A percentile compares a stretch with the other conserved stretches of the same genome.
phyloP scores from a whole-genome alignment of 2,888 invertebrate species.

The Scaptomyza parva region DNA sequence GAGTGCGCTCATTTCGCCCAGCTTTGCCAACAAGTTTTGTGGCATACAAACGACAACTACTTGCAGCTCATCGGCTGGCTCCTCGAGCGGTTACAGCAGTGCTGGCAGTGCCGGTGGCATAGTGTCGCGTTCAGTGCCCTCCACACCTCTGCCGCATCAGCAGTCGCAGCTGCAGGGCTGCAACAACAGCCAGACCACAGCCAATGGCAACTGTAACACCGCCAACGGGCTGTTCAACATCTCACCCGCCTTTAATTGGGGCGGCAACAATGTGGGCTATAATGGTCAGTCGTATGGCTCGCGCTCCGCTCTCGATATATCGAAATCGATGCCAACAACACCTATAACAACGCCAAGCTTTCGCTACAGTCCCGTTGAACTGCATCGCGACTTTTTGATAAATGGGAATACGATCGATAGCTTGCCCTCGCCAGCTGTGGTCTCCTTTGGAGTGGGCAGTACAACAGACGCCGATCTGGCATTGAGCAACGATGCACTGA shows the following conservation, averaged over 20 bases:
- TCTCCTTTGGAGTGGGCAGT: constrained; percentile 42
- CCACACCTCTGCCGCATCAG: constrained; percentile 87
- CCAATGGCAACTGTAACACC: constrained; percentile 42
- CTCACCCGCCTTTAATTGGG: constrained; percentile 60
- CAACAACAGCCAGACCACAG: constrained; percentile 28
- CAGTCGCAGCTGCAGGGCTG: constrained; percentile 44
- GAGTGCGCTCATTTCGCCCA: constrained; percentile 79
- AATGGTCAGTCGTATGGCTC: constrained; percentile 47
- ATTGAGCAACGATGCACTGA: constrained; percentile 65
- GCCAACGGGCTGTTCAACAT: constrained; percentile 61
- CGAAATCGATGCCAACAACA: constrained; percentile 92
- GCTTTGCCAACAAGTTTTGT: constrained; percentile 76
- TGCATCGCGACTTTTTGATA: constrained; percentile 86
- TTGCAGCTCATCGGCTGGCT: constrained; percentile 80
- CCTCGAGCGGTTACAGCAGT: constrained; percentile 81
- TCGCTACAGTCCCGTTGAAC: constrained; percentile 86
- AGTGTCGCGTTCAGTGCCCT: constrained; percentile 89
- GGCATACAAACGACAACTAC: constrained; percentile 76
- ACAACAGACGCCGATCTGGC: constrained; percentile 43
- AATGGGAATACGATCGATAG: constrained; percentile 87
- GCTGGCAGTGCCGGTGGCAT: constrained; percentile 76
- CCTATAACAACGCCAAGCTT: constrained; percentile 87
- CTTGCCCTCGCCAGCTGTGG: constrained; percentile 71
- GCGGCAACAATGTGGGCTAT: constrained; percentile 41
- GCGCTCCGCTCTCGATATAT: constrained; percentile 86